These are phyloP conservation scores for Caradrina clavipalpis DNA, from an alignment of 2,888 invertebrate genomes.

Conservation along the genomic window DNA sequence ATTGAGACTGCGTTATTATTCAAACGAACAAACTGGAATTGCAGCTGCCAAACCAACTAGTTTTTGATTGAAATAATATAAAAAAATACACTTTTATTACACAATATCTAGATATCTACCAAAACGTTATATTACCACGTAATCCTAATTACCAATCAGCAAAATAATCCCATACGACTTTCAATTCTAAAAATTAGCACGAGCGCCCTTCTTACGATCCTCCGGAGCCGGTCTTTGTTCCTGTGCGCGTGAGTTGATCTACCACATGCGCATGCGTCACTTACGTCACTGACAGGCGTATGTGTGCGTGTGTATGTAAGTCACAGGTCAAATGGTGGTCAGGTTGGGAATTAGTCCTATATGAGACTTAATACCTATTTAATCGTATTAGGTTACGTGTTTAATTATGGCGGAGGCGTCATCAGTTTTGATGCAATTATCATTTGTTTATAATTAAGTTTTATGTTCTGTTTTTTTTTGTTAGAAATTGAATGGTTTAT, in stretches of 20 bases:
- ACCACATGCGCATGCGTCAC: constrained; percentile 24
- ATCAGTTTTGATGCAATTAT: constrained; percentile 32
- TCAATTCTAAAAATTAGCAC: constrained; percentile 34
- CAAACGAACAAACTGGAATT: no score
- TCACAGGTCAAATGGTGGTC: constrained; percentile 73
- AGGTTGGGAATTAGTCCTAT: constrained; percentile 57
- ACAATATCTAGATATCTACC: background rate
- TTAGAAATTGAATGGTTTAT: constrained; percentile 20
- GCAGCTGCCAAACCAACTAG: no score
- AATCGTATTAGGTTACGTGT: constrained; percentile 44
- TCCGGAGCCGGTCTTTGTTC: constrained; percentile 43
- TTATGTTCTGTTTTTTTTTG: constrained; percentile 5
- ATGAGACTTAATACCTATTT: constrained; percentile 32
- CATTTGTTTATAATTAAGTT: background rate
- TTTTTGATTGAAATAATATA: no score
- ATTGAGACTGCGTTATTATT: no score
- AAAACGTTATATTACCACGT: background rate
- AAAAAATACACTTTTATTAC: background rate
- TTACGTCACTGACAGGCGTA: constrained; percentile 21
- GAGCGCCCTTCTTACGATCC: constrained; percentile 19
- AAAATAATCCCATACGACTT: background rate
- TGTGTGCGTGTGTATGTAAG: constrained; percentile 60
- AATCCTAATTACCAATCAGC: background rate
- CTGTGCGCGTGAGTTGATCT: constrained; percentile 45
- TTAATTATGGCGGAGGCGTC: constrained; percentile 32